Base-by-base conservation (phyloP, 2,113 vertebrate species). In the Rhombomys opimus region DNA sequence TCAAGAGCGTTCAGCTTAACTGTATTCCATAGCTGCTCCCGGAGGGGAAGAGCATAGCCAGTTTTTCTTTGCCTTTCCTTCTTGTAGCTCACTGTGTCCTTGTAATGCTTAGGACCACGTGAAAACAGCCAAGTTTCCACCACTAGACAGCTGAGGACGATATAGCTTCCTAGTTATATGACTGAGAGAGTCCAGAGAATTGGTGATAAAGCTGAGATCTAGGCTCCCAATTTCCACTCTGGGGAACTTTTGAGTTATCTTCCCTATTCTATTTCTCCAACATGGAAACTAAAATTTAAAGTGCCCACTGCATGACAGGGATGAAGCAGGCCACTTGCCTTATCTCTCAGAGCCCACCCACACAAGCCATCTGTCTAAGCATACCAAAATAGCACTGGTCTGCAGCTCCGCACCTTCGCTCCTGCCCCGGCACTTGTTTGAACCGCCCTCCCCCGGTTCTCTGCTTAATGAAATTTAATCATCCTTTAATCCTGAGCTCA, bases 351-450 rank as follows among this genome's bases (percentile, higher is more conserved):
- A 73, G 52, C 14, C 90, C 10, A 9, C 90, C 90, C 85, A 84
- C 93, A 88, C 59, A 77, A 88, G 87, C 96, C 93, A 93, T 94
- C 93, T 97, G 97, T 81, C 95, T 52, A 91, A 75, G 70, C 78
- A 89, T n/a, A 90, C 77, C 68, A 93, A 92, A 96, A 96, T 84
- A 95, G 92, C 78, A 7, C 9, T 18, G 27, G 76, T 82, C 85
- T 89, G 81, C 13, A 86, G 78, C 65, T 91, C 65, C 38, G 41
- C 30, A 88, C 94, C 95, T 93, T 96, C 50, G 65, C 90, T 77
- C 80, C 61, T 90, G 76, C 89, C 73, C 57, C 70, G 14, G 81
- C 35, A 30, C 88, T 85, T 65, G 90, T 67, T 95, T 94, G 92
- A 97, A 81, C 63, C 13, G 13, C 65, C 65, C 61, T 91, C 72